Percentiles rank a stretch among this genome's conserved stretches.
Conservation (phyloP, 2,888 invertebrate species). For the Phaedon cochleariae region DNA sequence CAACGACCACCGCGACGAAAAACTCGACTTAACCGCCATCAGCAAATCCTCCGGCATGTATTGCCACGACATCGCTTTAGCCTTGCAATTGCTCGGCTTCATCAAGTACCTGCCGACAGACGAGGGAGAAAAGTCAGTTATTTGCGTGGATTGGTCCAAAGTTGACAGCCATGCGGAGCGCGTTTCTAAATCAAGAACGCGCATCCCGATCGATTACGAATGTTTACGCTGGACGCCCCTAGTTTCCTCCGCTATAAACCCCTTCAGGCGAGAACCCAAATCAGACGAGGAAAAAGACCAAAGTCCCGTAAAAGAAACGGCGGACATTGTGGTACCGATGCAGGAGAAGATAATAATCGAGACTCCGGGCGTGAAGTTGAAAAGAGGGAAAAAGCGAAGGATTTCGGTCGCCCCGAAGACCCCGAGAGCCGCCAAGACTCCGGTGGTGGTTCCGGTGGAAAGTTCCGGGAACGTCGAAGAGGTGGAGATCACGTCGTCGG, state of each 20-base stretch:
- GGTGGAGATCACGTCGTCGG: slow-evolving; percentile 71
- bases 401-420: slow-evolving; percentile 54
- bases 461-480: slow-evolving; percentile 51
- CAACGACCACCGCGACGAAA: slow-evolving; percentile 68
- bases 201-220: slow-evolving; percentile 87
- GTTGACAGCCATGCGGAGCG: slow-evolving; percentile 81
- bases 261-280: slow-evolving; percentile 67
- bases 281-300: slow-evolving; percentile 67
- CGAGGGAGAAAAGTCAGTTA: slow-evolving; percentile 65
- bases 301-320: too few species aligned
- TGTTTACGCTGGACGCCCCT: slow-evolving; percentile 92
- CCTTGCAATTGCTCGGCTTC: slow-evolving; percentile 86
- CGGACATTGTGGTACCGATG: slow-evolving; percentile 51
- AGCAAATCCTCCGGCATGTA: slow-evolving; percentile 91
- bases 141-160: slow-evolving; percentile 82
- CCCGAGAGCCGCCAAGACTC: slow-evolving; percentile 40
- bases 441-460: slow-evolving; percentile 28
- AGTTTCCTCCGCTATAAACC: slow-evolving; percentile 75
- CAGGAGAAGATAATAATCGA: slow-evolving; percentile 68
- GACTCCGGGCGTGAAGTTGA: slow-evolving; percentile 64
- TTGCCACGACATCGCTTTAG: slow-evolving; percentile 88
- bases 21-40: slow-evolving; percentile 78
- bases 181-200: slow-evolving; percentile 73
- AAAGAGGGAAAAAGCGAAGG: slow-evolving; percentile 58
- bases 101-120: slow-evolving; percentile 69